Base-by-base conservation (phyloP, 2,113 vertebrate species). In the Erinaceus europaeus region DNA sequence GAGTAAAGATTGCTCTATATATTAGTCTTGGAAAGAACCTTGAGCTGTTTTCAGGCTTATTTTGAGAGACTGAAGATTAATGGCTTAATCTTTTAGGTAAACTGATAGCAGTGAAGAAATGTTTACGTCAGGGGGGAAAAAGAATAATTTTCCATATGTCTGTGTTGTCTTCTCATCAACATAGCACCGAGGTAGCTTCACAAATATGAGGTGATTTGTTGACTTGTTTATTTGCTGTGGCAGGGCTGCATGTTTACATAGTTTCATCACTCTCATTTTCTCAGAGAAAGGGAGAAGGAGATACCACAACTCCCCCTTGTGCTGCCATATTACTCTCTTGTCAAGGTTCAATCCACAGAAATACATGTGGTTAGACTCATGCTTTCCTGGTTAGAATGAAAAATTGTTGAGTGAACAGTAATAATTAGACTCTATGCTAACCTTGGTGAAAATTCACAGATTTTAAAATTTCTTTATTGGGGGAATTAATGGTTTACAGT, bases 21-120 rank as follows among this genome's bases (percentile, higher is more conserved):
- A 93, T 89, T 89, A 78, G 79, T 89, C 74, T 94, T 87, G 38
- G 90, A 90, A 89, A 73, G 0, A 2, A 87, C 65, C 72, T 42
- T 88, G 92, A 82, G 83, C 92, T 90, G 80, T 96, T 93, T 93
- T 75, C n/a, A 91, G 81, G 42, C 90, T 81, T 78, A 81, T 91
- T 92, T 84, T 82, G 82, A 91, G 81, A 92, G 44, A 72, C 21
- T 73, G 32, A 73, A 91, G 84, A 94, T 93, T 90, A 96, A 94
- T 93, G 78, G 55, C 32, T 46, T 94, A 90, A 91, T 95, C 92
- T 90, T 93, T 82, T 95, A 89, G 81, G 74, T 91, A 85, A 90
- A 90, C 42, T 91, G 71, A 53, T 84, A 4, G 86, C 86, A 94
- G 78, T 29, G 12, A 53, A 91, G 77, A 77, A 86, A 76, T 72